These are phyloP conservation scores for Perodicticus potto DNA, from an alignment of 2,797 vertebrate genomes.

Conservation along the genomic window DNA sequence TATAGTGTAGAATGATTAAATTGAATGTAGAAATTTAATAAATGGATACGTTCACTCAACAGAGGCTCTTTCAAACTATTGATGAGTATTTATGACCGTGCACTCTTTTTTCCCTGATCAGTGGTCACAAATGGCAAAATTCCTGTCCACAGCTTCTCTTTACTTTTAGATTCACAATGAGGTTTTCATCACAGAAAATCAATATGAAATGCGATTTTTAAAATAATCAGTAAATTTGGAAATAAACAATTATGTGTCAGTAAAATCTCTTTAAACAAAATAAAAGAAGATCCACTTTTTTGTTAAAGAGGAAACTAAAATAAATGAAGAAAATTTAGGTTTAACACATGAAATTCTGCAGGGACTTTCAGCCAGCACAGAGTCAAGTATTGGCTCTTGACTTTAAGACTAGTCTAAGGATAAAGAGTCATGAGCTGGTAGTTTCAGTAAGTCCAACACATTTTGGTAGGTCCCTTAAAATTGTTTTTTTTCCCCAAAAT, in stretches of 20 bases:
- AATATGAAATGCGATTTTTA: neutral
- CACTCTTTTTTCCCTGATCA: conserved; percentile 18
- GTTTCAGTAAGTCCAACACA: neutral
- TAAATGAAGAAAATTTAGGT: neutral
- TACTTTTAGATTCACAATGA: neutral
- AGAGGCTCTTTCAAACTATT: neutral
- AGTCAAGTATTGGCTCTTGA: neutral
- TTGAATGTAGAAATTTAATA: neutral
- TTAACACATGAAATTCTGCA: neutral
- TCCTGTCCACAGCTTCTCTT: neutral
- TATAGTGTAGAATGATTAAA: neutral
- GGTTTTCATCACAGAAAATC: neutral
- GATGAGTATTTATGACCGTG: neutral
- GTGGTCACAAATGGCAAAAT: neutral
- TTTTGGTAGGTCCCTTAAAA: neutral
- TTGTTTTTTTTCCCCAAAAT: neutral
- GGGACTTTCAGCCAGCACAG: neutral
- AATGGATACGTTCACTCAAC: neutral
- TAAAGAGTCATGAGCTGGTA: neutral
- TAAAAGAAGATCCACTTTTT: neutral
- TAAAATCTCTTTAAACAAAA: neutral
- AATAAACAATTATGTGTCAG: neutral
- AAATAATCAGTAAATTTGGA: neutral
- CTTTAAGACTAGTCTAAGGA: neutral
- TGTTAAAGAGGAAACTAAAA: neutral